Evolutionary conservation across 2,113 vertebrate species (phyloP), one percentile per base, ranked within the genome.

Genomic region (Scophthalmus maximus): DNA sequence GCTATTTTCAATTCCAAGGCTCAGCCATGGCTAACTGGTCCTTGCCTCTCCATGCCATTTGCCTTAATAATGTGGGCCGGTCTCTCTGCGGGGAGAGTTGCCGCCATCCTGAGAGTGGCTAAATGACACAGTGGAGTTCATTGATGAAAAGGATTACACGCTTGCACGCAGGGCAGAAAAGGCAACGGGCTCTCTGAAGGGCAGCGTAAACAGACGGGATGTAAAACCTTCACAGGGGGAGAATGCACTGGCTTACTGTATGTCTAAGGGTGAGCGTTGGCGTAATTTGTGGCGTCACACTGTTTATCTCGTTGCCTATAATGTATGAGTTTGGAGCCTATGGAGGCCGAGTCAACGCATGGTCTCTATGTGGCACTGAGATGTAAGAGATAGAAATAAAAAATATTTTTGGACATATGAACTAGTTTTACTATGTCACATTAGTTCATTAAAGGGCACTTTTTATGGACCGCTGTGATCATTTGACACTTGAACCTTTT

Each of bases 91-190:
- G 86, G 46, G 84, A 78, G 68, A 90, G 85, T 70, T 72, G 82
- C 87, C 77, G 40, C 83, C 87, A 82, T 90, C 83, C 86, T 83
- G 88, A 82, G 87, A 92, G 77, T 73, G 78, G 85, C 88, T 88
- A 91, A 92, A 93, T 90, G 88, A 89, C 88, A 89, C 88, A 85
- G 82, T 79, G 76, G 87, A 86, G 86, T 90, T 90, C 87, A 88
- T 90, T 92, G 92, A 91, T 92, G 88, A 87, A 89, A 88, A 86
- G 87, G 87, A 90, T 88, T 91, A 89, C 81, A 85, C 51, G 80
- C 86, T 63, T n/a, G 66, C 86, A 83, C 9, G 57, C 78, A 36
- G 85, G 83, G 76, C 60, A 29, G 80, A 59, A 6, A 4, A 76
- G 76, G 49, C 79, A 46, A 66, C 58, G 56, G 68, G 34, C 62